phyloP scores from a whole-genome alignment of 2,113 vertebrate species.

The Odocoileus virginianus region DNA sequence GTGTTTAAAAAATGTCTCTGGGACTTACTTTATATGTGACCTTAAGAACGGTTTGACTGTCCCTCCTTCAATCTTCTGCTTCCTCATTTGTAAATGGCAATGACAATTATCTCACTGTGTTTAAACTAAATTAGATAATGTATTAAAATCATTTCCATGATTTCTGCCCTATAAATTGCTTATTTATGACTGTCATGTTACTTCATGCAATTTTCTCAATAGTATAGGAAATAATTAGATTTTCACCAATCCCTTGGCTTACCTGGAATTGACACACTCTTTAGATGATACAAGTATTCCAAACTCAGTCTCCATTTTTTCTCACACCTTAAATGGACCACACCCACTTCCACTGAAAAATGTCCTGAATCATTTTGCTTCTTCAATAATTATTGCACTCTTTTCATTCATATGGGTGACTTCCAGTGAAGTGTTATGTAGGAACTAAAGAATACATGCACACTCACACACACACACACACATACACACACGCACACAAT shows the following conservation, averaged over 20 bases:
- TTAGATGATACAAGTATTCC: not conserved
- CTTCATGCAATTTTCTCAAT: not conserved
- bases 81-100: not conserved
- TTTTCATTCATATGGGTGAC: not conserved
- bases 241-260: not conserved
- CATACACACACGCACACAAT: not conserved
- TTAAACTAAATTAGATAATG: not conserved
- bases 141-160: not conserved
- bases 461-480: not conserved
- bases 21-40: not conserved
- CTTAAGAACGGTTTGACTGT: not conserved
- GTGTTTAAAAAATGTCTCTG: not conserved
- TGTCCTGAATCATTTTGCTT: not conserved
- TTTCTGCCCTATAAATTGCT: not conserved
- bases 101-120: not conserved
- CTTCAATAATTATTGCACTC: not conserved
- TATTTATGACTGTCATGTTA: not conserved
- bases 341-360: not conserved
- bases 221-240: not conserved
- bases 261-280: not conserved
- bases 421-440: not conserved
- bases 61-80: not conserved
- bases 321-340: not conserved
- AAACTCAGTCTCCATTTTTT: not conserved
- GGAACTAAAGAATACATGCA: not conserved